A percentile compares a stretch with the other conserved stretches of the same genome.
Evolutionary conservation across 2,888 invertebrate genomes (phyloP).

Genomic region (Nephrocerus scutellatus): DNA sequence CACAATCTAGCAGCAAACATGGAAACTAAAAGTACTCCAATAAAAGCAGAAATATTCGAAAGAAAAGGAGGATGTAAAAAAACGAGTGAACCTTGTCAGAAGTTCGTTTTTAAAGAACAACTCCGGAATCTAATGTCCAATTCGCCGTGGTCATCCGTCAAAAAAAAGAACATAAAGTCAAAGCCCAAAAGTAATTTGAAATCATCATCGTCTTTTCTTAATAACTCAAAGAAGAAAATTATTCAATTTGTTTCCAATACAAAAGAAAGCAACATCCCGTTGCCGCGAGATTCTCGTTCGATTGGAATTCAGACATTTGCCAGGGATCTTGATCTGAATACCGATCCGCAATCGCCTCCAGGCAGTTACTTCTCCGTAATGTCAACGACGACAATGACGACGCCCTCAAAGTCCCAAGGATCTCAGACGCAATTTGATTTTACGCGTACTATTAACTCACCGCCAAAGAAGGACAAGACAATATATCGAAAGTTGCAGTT

Average conservation of each 20-base stretch:
- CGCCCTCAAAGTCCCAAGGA: conserved; percentile 19
- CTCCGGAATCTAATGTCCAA: conserved; percentile 28
- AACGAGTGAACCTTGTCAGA: conserved; percentile 29
- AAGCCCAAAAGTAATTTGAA: conserved; percentile 22
- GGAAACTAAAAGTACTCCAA: conserved; percentile 40
- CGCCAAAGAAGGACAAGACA: conserved; percentile 26
- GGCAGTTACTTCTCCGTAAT: conserved; percentile 43
- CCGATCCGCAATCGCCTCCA: conserved; percentile 36
- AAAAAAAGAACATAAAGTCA: too few species aligned
- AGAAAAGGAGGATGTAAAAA: conserved; percentile 17
- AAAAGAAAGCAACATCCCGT: conserved; percentile 32
- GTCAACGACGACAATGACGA: conserved; percentile 22
- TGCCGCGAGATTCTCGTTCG: conserved; percentile 25
- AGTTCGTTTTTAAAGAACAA: conserved; percentile 37
- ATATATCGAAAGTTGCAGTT: conserved; percentile 13
- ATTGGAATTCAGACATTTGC: conserved; percentile 38
- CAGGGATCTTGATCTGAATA: conserved; percentile 21
- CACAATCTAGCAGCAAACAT: conserved; percentile 41
- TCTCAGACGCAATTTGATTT: conserved; percentile 42
- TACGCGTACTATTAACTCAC: conserved; percentile 38
- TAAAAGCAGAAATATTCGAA: conserved; percentile 29
- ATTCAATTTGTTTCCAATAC: conserved; percentile 39
- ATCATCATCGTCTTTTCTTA: conserved; percentile 33
- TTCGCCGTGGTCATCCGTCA: conserved; percentile 36
- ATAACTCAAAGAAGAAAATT: conserved; percentile 39